These are phyloP conservation scores for Catajapyx aquilonaris DNA, from an alignment of 1,140 invertebrate species.

Conservation along the genomic window DNA sequence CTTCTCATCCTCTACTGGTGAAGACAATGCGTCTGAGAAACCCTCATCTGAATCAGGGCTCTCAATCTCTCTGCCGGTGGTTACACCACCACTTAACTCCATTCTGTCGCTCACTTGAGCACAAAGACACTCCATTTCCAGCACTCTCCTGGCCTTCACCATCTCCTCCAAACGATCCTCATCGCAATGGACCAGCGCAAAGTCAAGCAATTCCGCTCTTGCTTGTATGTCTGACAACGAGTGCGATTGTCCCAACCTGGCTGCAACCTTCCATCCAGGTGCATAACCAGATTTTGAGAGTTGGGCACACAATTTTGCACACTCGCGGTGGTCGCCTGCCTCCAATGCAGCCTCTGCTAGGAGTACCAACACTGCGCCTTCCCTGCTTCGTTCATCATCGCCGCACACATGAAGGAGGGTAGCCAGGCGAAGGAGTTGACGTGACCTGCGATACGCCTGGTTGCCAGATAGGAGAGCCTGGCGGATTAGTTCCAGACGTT, in stretches of 20 bases:
- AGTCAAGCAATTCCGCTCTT: constrained; percentile 27
- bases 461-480: constrained; percentile 26
- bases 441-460: constrained; percentile 29
- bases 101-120: too few species aligned
- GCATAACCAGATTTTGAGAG: constrained; percentile 28
- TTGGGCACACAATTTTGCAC: constrained; percentile 25
- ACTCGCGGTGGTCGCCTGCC: constrained; percentile 29
- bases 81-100: too few species aligned
- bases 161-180: constrained; percentile 28
- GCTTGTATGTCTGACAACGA: constrained; percentile 27
- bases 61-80: too few species aligned
- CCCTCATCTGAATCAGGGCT: too few species aligned
- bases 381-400: constrained; percentile 20
- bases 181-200: constrained; percentile 30
- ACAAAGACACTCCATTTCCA: too few species aligned
- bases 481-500: constrained; percentile 30
- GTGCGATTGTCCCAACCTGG: constrained; percentile 25
- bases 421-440: constrained; percentile 32
- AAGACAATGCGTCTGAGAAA: too few species aligned
- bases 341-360: constrained; percentile 31
- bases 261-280: constrained; percentile 29
- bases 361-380: constrained; percentile 35
- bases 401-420: constrained; percentile 29
- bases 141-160: constrained; percentile 26
- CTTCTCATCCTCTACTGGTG: too few species aligned